A percentile compares a stretch with the other conserved stretches of the same genome.
These are phyloP conservation scores for Periophthalmus magnuspinnatus DNA, from an alignment of 2,797 vertebrate genomes.

Conservation along the genomic window DNA sequence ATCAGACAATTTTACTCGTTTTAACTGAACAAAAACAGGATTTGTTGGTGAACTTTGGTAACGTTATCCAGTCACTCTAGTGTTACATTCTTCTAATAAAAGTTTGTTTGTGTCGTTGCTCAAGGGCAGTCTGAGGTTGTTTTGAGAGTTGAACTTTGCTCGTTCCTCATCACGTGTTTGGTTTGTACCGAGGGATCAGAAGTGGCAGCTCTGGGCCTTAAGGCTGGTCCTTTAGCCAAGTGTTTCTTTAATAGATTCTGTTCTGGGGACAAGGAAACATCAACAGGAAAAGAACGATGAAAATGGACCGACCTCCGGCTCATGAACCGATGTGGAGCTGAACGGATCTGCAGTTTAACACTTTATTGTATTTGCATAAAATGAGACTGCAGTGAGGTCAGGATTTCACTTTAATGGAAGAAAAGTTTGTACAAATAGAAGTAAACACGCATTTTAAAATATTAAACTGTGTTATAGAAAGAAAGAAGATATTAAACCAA, in stretches of 20 bases:
- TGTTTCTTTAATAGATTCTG: conserved; percentile 38
- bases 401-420: neutral
- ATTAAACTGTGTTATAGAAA: neutral
- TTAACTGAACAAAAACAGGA: no score
- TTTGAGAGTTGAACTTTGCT: conserved; percentile 38
- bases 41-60: no score
- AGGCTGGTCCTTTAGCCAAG: conserved; percentile 19
- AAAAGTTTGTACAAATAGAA: neutral
- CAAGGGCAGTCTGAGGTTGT: conserved; percentile 35
- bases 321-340: no score
- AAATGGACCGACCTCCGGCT: conserved; percentile 37
- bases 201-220: conserved; percentile 43
- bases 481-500: neutral
- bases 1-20: no score
- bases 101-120: conserved; percentile 27
- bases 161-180: conserved; percentile 37
- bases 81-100: conserved; percentile 30
- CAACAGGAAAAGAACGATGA: conserved; percentile 36
- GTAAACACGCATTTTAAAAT: neutral
- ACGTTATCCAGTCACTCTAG: no score
- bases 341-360: neutral
- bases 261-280: conserved; percentile 14
- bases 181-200: conserved; percentile 40
- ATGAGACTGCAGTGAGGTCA: no score
- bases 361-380: neutral